Base-by-base conservation (phyloP, 2,888 invertebrate species). In the Phasia obesa region DNA sequence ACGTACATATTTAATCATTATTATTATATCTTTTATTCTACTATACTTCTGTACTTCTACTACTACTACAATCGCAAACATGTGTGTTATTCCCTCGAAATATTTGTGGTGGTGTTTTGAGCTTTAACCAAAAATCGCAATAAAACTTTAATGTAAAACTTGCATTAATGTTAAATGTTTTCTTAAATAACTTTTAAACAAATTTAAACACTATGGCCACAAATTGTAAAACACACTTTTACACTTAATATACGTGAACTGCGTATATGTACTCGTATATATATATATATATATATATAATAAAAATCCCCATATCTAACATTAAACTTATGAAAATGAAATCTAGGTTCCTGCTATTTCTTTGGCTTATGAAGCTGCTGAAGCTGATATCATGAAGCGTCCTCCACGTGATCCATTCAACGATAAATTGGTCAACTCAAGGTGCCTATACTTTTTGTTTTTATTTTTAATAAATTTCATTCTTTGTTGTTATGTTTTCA, bases 361-460 rank as follows among this genome's bases (percentile, higher is more conserved):
- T 87, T 93, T 96, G 92, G 96, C 96, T 91, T 96, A 96, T 92
- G 96, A 96, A 93, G 94, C 95, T 92, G 95, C 96, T 87, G 96
- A 96, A 92, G 94, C 95, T 89, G 96, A 96, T 93, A 96, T 96
- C 92, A 96, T 96, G 96, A 96, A 96, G 93, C 94, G 96, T 90
- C 94, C 94, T 89, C 96, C 96, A 90, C 93, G 96, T 93, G 95
- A 96, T 92, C 96, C 96, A 87, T 93, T 94, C 93, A 94, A 94
- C 92, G 96, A 96, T 93, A 96, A 96, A 94, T 94, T 96, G 92
- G 96, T 97, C 92, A 96, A 96, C 87, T 91, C 91, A 90, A 92
- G 91, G 92, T 91, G 91, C 91, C 80, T 84, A 84, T 85, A 77
- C 38, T 78, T 70, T 71, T 83, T 73, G 62, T 65, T 74, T 67